phyloP scores from a whole-genome alignment of 2,113 vertebrate genomes.

The Sarotherodon lohbergeri region DNA sequence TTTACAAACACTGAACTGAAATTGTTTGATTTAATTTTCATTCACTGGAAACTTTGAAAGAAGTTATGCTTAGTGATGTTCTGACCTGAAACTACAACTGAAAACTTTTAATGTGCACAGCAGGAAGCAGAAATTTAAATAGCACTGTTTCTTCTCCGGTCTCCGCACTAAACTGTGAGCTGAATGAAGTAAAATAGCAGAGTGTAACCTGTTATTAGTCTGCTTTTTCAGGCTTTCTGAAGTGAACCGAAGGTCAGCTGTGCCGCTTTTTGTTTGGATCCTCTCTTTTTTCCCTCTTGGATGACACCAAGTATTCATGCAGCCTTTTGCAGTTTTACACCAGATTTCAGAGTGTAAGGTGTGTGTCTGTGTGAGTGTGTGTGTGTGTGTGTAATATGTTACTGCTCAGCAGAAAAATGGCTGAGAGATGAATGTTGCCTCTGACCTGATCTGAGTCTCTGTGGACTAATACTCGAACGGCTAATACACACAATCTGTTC shows the following conservation, averaged over 20 bases:
- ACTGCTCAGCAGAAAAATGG: constrained; percentile 50
- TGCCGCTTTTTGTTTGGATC: background rate
- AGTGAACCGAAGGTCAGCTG: background rate
- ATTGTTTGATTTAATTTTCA: background rate
- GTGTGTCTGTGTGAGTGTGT: background rate
- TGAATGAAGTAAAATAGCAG: background rate
- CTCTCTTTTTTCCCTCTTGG: background rate
- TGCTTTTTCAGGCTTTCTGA: background rate
- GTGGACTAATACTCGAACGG: constrained; percentile 14
- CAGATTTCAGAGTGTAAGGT: background rate
- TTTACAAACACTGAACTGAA: background rate
- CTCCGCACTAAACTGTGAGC: background rate
- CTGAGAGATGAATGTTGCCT: constrained; percentile 38
- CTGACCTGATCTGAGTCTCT: constrained; percentile 23
- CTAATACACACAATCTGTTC: constrained; percentile 3
- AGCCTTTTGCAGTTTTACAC: background rate
- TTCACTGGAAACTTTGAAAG: background rate
- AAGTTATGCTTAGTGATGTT: background rate
- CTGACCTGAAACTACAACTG: background rate
- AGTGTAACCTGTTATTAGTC: background rate
- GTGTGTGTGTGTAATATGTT: background rate
- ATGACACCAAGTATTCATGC: background rate
- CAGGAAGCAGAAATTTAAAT: background rate
- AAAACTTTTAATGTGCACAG: background rate
- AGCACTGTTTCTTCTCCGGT: background rate